phyloP scores from a whole-genome alignment of 2,113 vertebrate genomes.

The Todiramphus saurophagus region DNA sequence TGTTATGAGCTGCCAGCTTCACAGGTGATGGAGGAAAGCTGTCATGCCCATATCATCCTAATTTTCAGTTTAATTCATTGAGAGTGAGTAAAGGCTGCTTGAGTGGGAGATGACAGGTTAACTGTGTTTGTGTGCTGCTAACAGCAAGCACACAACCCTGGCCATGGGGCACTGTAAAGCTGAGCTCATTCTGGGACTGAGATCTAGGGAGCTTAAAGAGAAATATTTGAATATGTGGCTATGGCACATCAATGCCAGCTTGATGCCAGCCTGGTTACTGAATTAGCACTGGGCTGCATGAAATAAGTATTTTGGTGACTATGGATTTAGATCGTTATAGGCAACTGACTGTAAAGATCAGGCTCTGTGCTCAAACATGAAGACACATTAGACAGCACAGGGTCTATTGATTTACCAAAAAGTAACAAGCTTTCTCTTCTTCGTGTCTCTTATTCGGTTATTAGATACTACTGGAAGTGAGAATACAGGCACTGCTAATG shows the following conservation, averaged over 20 bases:
- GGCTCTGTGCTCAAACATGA: neutral
- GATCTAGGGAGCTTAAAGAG: neutral
- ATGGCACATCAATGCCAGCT: neutral
- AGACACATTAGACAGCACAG: neutral
- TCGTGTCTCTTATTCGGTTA: neutral
- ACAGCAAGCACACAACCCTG: neutral
- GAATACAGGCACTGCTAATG: fast-evolving
- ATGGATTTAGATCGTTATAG: neutral
- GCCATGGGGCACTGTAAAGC: neutral
- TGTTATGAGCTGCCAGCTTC: neutral
- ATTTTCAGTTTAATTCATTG: neutral
- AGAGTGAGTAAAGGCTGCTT: neutral
- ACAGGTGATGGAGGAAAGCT: neutral
- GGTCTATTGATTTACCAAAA: neutral
- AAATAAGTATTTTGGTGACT: neutral
- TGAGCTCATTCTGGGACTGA: neutral
- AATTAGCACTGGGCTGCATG: neutral
- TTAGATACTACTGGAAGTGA: neutral
- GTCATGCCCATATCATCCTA: neutral
- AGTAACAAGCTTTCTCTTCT: neutral
- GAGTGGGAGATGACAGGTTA: neutral
- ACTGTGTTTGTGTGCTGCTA: neutral
- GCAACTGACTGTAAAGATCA: neutral
- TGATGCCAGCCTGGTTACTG: neutral
- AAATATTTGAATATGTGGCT: neutral